Percentiles rank a stretch among this genome's conserved stretches.
These are phyloP conservation scores for Heliconius hortense DNA, from an alignment of 2,888 invertebrate genomes.

Conservation along the genomic window DNA sequence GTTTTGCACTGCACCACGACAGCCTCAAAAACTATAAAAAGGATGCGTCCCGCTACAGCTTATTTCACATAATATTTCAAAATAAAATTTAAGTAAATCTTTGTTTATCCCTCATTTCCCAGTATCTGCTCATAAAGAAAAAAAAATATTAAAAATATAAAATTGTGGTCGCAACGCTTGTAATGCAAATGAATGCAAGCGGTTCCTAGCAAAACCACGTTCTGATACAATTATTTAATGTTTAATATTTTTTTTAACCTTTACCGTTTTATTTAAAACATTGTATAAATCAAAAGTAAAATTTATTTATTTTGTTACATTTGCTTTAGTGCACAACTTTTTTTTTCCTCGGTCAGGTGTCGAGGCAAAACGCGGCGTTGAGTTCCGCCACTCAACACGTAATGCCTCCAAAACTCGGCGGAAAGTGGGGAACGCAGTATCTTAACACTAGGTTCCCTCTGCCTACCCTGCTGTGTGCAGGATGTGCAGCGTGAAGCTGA, in stretches of 20 bases:
- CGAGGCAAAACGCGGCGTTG: no score
- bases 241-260: not conserved
- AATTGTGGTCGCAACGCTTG: slow-evolving; percentile 5
- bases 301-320: not conserved
- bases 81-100: not conserved
- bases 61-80: slow-evolving; percentile 10
- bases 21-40: not conserved
- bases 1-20: not conserved
- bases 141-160: slow-evolving; percentile 2
- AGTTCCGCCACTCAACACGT: no score
- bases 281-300: not conserved
- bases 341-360: not conserved
- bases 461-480: no score
- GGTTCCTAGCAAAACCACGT: slow-evolving; percentile 6
- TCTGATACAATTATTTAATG: slow-evolving; percentile 6
- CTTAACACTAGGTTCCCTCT: no score
- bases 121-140: slow-evolving; percentile 1
- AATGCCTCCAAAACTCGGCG: no score
- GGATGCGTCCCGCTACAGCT: not conserved
- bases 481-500: no score
- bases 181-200: slow-evolving; percentile 24
- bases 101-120: slow-evolving; percentile 6
- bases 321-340: not conserved
- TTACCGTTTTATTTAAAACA: slow-evolving; percentile 1
- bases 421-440: no score